phyloP scores from a whole-genome alignment of 2,888 invertebrate species.

The Subacronicta megacephala region DNA sequence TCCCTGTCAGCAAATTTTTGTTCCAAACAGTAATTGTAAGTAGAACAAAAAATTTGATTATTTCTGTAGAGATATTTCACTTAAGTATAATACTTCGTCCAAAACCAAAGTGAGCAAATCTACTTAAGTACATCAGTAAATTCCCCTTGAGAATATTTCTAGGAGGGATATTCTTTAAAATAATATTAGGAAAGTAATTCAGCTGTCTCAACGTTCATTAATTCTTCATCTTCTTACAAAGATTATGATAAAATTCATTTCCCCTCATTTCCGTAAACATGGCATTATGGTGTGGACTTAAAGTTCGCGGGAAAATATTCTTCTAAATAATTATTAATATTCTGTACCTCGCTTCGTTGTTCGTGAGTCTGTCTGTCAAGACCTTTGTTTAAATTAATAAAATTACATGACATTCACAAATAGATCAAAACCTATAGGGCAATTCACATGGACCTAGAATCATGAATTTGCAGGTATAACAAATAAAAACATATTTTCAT shows the following conservation, averaged over 20 bases:
- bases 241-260: slow-evolving; percentile 52
- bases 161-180: slow-evolving; percentile 39
- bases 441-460: no score
- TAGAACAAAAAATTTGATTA: no score
- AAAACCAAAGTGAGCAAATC: slow-evolving; percentile 1
- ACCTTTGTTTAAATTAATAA: no score
- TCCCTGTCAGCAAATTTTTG: no score
- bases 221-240: slow-evolving; percentile 49
- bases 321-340: no score
- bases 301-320: neutral
- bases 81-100: neutral
- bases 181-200: slow-evolving; percentile 48
- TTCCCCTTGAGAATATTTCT: slow-evolving; percentile 44
- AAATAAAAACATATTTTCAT: no score
- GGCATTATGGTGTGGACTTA: slow-evolving; percentile 11
- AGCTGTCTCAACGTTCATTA: slow-evolving; percentile 49
- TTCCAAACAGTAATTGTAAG: no score
- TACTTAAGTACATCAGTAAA: slow-evolving; percentile 9
- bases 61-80: neutral
- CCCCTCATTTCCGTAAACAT: slow-evolving; percentile 37
- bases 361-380: no score
- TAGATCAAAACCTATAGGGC: no score
- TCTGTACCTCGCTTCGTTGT: no score
- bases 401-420: no score
- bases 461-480: no score